These are phyloP conservation scores for Sebastes nivosus DNA, from an alignment of 2,797 vertebrate genomes.

Conservation along the genomic window DNA sequence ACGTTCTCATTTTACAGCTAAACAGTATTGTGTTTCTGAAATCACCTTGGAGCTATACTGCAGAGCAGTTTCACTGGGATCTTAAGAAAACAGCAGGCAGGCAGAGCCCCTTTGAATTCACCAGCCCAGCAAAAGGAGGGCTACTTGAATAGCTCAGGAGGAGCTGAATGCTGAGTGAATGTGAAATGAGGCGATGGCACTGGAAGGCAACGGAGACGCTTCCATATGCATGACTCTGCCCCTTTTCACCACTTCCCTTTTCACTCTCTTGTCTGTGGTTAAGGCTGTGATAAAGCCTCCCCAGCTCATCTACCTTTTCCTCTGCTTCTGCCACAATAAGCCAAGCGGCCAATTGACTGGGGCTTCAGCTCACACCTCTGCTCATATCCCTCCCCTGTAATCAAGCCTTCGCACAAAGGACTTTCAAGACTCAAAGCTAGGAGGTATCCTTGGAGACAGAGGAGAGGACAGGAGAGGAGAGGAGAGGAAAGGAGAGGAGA, in stretches of 20 bases:
- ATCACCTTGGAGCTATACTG: slow-evolving; percentile 46
- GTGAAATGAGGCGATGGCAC: slow-evolving; percentile 60
- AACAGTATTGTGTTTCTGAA: too few relatives aligned
- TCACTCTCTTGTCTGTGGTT: slow-evolving; percentile 52
- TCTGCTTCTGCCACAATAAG: slow-evolving; percentile 45
- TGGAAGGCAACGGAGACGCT: slow-evolving; percentile 44
- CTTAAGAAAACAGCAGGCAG: slow-evolving; percentile 61
- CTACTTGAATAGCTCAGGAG: slow-evolving; percentile 67
- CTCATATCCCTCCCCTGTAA: slow-evolving; percentile 26
- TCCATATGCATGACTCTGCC: slow-evolving; percentile 65
- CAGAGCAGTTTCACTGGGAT: slow-evolving; percentile 59
- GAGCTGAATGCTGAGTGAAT: slow-evolving; percentile 66
- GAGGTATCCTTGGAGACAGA: slow-evolving; percentile 12
- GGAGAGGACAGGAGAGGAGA: not conserved
- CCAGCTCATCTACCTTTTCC: slow-evolving; percentile 29
- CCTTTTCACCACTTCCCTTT: slow-evolving; percentile 54
- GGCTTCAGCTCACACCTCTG: slow-evolving; percentile 31
- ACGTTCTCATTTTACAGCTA: too few relatives aligned
- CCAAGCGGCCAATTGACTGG: slow-evolving; percentile 29
- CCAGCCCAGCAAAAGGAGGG: slow-evolving; percentile 47
- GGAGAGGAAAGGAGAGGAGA: too few relatives aligned
- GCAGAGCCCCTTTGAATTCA: slow-evolving; percentile 62
- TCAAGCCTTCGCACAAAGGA: slow-evolving; percentile 38
- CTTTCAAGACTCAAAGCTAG: not conserved
- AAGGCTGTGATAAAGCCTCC: slow-evolving; percentile 52